A percentile compares a stretch with the other conserved stretches of the same genome.
These are phyloP conservation scores for Silvanus unidentatus DNA, from an alignment of 2,888 invertebrate genomes.

Conservation along the genomic window DNA sequence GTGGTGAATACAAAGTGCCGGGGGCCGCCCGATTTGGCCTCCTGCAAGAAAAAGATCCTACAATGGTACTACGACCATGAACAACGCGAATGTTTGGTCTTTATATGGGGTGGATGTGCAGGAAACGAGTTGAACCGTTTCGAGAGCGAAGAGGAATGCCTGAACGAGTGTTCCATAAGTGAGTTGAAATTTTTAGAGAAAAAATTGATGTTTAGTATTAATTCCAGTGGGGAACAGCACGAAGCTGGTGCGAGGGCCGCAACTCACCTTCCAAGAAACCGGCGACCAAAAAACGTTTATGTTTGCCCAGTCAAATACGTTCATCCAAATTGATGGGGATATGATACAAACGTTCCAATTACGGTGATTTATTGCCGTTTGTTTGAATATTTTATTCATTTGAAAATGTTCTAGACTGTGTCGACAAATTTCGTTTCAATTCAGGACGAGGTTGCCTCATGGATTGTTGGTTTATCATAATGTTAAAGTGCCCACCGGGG, in stretches of 20 bases:
- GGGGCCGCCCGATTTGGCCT: slow-evolving; percentile 41
- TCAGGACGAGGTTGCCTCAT: slow-evolving; percentile 81
- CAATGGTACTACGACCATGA: slow-evolving; percentile 63
- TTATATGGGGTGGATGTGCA: slow-evolving; percentile 64
- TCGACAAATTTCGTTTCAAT: slow-evolving; percentile 83
- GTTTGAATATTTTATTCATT: not conserved
- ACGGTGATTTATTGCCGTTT: slow-evolving; percentile 50
- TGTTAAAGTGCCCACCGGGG: slow-evolving; percentile 76
- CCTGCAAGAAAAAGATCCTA: slow-evolving; percentile 58
- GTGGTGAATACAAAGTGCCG: slow-evolving; percentile 36
- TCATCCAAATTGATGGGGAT: slow-evolving; percentile 85
- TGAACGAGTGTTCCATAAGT: slow-evolving; percentile 57
- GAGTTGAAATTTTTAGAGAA: not conserved
- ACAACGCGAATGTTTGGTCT: slow-evolving; percentile 55
- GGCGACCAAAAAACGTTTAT: slow-evolving; percentile 83
- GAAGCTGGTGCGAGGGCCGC: slow-evolving; percentile 67
- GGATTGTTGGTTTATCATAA: slow-evolving; percentile 86
- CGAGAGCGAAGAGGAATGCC: slow-evolving; percentile 60
- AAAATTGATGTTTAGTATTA: slow-evolving; percentile 6
- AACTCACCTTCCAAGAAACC: slow-evolving; percentile 79
- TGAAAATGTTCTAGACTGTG: slow-evolving; percentile 58
- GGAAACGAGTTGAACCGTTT: slow-evolving; percentile 64
- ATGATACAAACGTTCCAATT: slow-evolving; percentile 85
- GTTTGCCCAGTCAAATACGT: slow-evolving; percentile 86
- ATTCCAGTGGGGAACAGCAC: slow-evolving; percentile 34